These are phyloP conservation scores for Flexamia atlantica DNA, from an alignment of 2,888 invertebrate species.

Conservation along the genomic window DNA sequence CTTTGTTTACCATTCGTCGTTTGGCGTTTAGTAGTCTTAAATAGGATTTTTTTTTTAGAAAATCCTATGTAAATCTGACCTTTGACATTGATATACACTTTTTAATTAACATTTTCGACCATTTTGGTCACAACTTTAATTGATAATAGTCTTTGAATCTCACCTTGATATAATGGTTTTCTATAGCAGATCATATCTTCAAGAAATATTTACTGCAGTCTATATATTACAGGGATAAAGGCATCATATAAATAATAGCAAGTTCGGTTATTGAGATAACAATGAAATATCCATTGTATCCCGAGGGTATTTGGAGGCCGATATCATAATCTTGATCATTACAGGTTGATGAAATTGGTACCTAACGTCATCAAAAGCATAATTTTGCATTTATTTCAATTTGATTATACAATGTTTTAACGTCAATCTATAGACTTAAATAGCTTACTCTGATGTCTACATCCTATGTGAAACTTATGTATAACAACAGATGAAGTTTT, in stretches of 20 bases:
- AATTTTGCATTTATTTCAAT: too few relatives aligned
- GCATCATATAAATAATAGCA: slow-evolving; percentile 6
- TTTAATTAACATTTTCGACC: neutral
- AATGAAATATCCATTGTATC: neutral
- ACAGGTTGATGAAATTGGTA: too few relatives aligned
- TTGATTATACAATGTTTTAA: too few relatives aligned
- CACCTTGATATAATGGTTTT: neutral
- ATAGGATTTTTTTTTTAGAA: neutral
- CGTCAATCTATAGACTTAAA: too few relatives aligned
- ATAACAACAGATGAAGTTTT: too few relatives aligned
- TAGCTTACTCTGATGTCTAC: too few relatives aligned
- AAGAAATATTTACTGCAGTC: neutral
- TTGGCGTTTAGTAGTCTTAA: neutral
- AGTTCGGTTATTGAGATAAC: neutral
- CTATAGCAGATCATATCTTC: neutral
- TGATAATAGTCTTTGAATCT: neutral
- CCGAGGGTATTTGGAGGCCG: neutral
- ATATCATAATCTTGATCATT: neutral
- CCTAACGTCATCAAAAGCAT: too few relatives aligned
- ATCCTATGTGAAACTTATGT: too few relatives aligned
- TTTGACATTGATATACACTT: neutral
- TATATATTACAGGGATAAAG: neutral
- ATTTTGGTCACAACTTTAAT: neutral
- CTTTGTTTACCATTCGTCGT: neutral
- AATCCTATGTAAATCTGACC: neutral